Base-by-base conservation (phyloP, 1,140 invertebrate genomes). In the Sitobion miscanthi region DNA sequence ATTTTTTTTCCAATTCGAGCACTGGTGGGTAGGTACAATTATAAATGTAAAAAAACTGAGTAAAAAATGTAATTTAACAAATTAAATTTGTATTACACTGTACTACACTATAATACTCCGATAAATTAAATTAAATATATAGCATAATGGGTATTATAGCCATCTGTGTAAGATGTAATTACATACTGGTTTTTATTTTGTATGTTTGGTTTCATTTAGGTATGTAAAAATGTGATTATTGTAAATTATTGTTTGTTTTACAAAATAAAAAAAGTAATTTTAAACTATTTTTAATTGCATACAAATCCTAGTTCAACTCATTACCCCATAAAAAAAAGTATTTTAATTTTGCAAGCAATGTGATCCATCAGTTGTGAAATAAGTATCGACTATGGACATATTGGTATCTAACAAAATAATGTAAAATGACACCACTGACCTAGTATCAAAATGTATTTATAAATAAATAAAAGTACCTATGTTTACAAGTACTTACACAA, bases 401-500 rank as follows among this genome's bases (percentile, higher is more conserved):
- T 77, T 20, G 17, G 9, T 77, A 77, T 30, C 21, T 14, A n/a
- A n/a, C 2, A 77, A 69, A 35, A n/a, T 77, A 77, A 77, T 77
- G 14, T 77, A n/a, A 77, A 77, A 77, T 77, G 14, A 77, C n/a
- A 77, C 62, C 62, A 77, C 62, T 77, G 30, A 77, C 14, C 14
- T 77, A 35, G n/a, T 35, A 77, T n/a, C 14, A n/a, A n/a, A n/a
- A 17, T n/a, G n/a, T 77, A 38, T 38, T 86, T 52, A 35, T 11
- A 88, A 21, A 35, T 2, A 35, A 88, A 21, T 88, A 49, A n/a
- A 88, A 52, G 0, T 69, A 69, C 62, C 6, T 52, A 49, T 90
- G 7, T 35, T 52, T 88, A 38, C 35, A 54, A n/a, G 45, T 82
- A 93, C 91, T 93, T 42, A 93, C 91, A 93, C 91, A 93, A 86